These are phyloP conservation scores for Enteromius thamalakanensis DNA, from an alignment of 2,797 vertebrate species.

Conservation along the genomic window DNA sequence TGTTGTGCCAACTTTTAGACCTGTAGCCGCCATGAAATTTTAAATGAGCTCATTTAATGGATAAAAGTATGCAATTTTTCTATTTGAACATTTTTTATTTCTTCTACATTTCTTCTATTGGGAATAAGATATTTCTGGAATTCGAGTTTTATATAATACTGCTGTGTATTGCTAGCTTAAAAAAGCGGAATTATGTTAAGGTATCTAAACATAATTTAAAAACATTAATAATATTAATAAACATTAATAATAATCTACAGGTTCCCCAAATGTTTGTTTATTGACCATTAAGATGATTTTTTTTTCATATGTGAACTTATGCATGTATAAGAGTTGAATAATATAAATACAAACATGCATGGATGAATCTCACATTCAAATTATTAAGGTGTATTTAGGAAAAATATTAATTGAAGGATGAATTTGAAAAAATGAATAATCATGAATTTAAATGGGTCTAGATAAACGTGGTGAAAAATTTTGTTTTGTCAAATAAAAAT, in stretches of 20 bases:
- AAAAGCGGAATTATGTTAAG: neutral
- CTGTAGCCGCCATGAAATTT: too few relatives aligned
- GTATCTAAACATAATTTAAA: neutral
- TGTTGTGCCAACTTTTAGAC: too few relatives aligned
- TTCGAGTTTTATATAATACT: neutral
- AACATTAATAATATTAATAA: too few relatives aligned
- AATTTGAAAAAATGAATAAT: neutral
- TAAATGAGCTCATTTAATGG: too few relatives aligned
- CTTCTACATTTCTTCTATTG: too few relatives aligned
- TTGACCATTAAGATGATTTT: neutral
- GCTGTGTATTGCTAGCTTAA: neutral
- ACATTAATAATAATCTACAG: neutral
- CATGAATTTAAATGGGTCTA: neutral
- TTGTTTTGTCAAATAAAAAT: neutral
- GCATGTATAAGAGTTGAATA: neutral
- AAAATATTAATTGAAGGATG: neutral
- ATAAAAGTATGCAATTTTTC: too few relatives aligned
- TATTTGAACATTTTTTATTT: too few relatives aligned
- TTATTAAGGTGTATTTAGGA: neutral
- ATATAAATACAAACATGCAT: neutral
- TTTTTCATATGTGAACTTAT: neutral
- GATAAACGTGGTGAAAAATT: neutral
- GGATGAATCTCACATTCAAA: neutral
- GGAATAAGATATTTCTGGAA: too few relatives aligned
- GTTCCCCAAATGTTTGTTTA: neutral